Evolutionary conservation across 1,140 invertebrate species (phyloP), one percentile per base, ranked within the genome.

Genomic region (Arctopsyche grandis): DNA sequence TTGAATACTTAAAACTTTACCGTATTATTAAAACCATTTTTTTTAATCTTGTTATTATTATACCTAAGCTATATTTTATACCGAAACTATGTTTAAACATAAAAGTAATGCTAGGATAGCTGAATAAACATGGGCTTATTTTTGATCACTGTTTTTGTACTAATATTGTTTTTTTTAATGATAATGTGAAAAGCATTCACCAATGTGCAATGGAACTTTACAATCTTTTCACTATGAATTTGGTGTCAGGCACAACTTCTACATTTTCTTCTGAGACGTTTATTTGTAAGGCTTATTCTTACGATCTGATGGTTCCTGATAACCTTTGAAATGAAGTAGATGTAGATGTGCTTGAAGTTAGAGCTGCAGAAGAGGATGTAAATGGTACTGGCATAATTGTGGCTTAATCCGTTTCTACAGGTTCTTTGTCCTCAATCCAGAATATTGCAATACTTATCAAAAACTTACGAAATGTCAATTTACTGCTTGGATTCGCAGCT

Each of bases 381-480:
- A 16, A 7, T 5, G 76, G 76, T 16, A 16, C 29, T 24, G 63
- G 44, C n/a, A n/a, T n/a, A 12, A 46, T 46, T 7, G 12, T 46
- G 7, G 5, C 52, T 9, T 58, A 9, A 9, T 10, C 24, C 16
- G 38, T 22, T 19, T 77, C 63, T 19, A 44, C 21, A 56, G 21
- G 44, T 5, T 43, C 22, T 69, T 77, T 48, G 10, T 5, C 22
- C 46, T 43, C 3, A 43, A 79, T 19, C 78, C 78, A 79, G 46
- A 38, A 5, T 26, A 56, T 48, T 63, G 78, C 78, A 24, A 79
- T 43, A 29, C 75, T 46, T 60, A 75, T 29, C 56, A 79, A 71
- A 63, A 56, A 79, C 38, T 79, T 66, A 69, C 60, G 46, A 79
- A 56, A 79, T 63, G 29, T 69, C 9, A 69, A 9, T 38, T 69